phyloP scores from a whole-genome alignment of 1,140 invertebrate species.

The Papilio xuthus region DNA sequence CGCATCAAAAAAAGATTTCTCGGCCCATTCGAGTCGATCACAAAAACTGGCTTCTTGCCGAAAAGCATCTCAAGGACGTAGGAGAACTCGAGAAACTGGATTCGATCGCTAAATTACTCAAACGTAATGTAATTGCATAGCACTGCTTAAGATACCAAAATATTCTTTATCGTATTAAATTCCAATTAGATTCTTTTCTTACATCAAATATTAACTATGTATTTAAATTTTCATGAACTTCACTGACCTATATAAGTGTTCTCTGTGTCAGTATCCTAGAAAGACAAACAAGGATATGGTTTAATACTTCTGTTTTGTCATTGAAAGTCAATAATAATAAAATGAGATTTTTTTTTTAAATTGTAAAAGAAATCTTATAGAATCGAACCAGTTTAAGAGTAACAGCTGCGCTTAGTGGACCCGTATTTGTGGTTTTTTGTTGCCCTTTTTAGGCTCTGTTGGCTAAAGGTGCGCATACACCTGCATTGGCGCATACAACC shows the following conservation, averaged over 20 bases:
- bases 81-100: neutral
- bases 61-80: slow-evolving; percentile 35
- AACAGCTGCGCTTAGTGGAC: slow-evolving; percentile 30
- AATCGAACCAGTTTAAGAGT: slow-evolving; percentile 22
- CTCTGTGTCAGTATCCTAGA: too few relatives aligned
- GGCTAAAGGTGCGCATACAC: slow-evolving; percentile 38
- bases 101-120: slow-evolving; percentile 14
- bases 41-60: slow-evolving; percentile 34
- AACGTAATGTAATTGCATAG: neutral
- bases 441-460: slow-evolving; percentile 23
- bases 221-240: neutral
- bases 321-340: neutral
- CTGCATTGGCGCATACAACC: slow-evolving; percentile 38
- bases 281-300: too few relatives aligned
- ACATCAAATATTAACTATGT: too few relatives aligned
- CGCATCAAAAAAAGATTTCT: slow-evolving; percentile 11
- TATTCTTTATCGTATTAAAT: neutral
- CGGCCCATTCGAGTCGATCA: slow-evolving; percentile 7
- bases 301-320: too few relatives aligned
- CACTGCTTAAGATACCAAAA: neutral
- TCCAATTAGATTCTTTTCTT: neutral
- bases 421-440: slow-evolving; percentile 19
- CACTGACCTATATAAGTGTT: neutral
- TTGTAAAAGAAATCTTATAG: neutral
- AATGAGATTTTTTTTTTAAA: neutral